Percentiles rank a stretch among this genome's conserved stretches.
Conservation (phyloP, 2,797 vertebrate species). For the Lagodon rhomboides region DNA sequence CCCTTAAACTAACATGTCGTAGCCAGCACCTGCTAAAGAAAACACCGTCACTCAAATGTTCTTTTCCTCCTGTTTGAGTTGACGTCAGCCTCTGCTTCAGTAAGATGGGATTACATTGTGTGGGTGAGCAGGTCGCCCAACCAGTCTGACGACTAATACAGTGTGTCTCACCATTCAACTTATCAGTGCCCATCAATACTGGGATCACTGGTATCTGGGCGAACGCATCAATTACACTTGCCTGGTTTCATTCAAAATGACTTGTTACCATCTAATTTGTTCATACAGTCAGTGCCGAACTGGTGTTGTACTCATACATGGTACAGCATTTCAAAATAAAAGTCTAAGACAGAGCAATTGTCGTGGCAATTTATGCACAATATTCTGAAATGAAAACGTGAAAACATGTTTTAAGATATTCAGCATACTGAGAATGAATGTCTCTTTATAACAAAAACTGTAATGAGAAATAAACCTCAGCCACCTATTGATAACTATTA, state of each 20-base stretch:
- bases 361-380: not conserved
- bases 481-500: not conserved
- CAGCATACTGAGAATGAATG: not conserved
- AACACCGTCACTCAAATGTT: slow-evolving; percentile 27
- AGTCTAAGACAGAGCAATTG: not conserved
- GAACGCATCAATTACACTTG: slow-evolving; percentile 25
- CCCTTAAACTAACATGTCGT: slow-evolving; percentile 7
- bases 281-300: not conserved
- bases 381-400: not conserved
- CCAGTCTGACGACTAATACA: slow-evolving; percentile 70
- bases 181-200: slow-evolving; percentile 30
- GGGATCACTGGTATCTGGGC: slow-evolving; percentile 26
- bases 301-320: accelerated
- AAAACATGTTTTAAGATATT: not conserved
- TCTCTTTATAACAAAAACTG: not conserved
- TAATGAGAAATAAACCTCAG: not conserved
- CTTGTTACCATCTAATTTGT: not conserved
- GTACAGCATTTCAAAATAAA: slow-evolving; percentile 23
- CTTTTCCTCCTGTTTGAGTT: slow-evolving; percentile 13
- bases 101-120: slow-evolving; percentile 6
- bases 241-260: not conserved
- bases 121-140: slow-evolving; percentile 48
- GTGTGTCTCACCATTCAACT: slow-evolving; percentile 26
- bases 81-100: slow-evolving; percentile 24
- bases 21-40: not conserved